Conservation (phyloP, 2,113 vertebrate species). For the Epinephelus moara region DNA sequence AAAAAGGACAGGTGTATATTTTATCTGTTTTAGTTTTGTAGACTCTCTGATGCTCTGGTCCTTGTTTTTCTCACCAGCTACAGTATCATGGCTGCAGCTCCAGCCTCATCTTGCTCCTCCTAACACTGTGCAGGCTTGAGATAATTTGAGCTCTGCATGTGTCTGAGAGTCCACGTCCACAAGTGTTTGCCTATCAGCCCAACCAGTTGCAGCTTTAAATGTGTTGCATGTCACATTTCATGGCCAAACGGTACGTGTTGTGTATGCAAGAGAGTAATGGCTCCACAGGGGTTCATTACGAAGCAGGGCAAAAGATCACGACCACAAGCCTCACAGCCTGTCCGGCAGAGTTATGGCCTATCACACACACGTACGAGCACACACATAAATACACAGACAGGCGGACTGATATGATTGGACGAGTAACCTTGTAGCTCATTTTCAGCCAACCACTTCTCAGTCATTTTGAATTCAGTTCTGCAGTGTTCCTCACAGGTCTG, state of each 20-base stretch:
- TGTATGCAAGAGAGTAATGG: slow-evolving; percentile 44
- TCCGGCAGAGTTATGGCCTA: slow-evolving; percentile 57
- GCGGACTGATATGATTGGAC: slow-evolving; percentile 9
- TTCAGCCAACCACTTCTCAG: not conserved
- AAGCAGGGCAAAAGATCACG: slow-evolving; percentile 56
- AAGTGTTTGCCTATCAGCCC: not conserved
- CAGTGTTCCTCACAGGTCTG: not conserved
- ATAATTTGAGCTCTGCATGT: slow-evolving; percentile 1
- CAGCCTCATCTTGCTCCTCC: not conserved
- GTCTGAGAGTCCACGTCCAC: slow-evolving; percentile 14
- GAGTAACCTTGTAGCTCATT: slow-evolving; percentile 29
- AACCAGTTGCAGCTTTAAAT: slow-evolving; percentile 48
- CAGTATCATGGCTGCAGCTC: not conserved
- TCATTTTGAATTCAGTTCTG: not conserved
- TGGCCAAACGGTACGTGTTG: slow-evolving; percentile 22
- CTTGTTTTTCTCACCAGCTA: not conserved
- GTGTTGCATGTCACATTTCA: slow-evolving; percentile 44
- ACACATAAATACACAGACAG: slow-evolving; percentile 9
- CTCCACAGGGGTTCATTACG: slow-evolving; percentile 44
- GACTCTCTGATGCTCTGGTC: not conserved
- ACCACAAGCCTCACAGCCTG: slow-evolving; percentile 39
- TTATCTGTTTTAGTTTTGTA: not conserved
- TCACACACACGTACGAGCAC: not conserved
- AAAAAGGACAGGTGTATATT: not conserved
- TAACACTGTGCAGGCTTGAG: not conserved